A percentile compares a stretch with the other conserved stretches of the same genome.
These are phyloP conservation scores for Artibeus jamaicensis DNA, from an alignment of 2,797 vertebrate genomes.

Conservation along the genomic window DNA sequence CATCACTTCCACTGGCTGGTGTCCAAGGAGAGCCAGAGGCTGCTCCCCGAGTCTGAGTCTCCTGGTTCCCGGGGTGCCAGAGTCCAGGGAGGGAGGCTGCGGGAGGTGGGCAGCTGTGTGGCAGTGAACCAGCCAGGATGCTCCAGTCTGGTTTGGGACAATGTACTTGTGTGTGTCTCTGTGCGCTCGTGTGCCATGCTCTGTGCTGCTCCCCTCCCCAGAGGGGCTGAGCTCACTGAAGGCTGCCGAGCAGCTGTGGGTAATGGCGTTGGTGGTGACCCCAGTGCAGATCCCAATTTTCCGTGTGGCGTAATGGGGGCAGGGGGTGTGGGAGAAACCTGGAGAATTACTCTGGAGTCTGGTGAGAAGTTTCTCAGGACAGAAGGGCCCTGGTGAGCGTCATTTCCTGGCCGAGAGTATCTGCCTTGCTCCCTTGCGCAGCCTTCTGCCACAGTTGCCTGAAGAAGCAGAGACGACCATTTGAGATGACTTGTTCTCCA, in stretches of 20 bases:
- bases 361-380: not conserved
- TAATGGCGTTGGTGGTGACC: not conserved
- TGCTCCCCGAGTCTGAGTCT: not conserved
- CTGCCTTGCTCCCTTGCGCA: not conserved
- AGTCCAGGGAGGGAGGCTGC: too few relatives aligned
- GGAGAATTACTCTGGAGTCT: not conserved
- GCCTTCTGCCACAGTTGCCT: not conserved
- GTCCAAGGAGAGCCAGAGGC: not conserved
- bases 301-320: not conserved
- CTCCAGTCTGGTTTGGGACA: not conserved
- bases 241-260: not conserved
- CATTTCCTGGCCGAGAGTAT: not conserved
- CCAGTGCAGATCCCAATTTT: not conserved
- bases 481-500: not conserved
- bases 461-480: not conserved
- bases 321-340: not conserved
- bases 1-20: not conserved
- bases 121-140: not conserved
- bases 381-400: not conserved
- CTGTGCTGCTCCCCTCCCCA: not conserved
- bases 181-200: not conserved
- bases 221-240: not conserved
- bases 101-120: not conserved
- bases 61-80: not conserved
- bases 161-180: accelerated